Conservation (phyloP, 2,888 invertebrate genomes). For the Cheilosia grossa region DNA sequence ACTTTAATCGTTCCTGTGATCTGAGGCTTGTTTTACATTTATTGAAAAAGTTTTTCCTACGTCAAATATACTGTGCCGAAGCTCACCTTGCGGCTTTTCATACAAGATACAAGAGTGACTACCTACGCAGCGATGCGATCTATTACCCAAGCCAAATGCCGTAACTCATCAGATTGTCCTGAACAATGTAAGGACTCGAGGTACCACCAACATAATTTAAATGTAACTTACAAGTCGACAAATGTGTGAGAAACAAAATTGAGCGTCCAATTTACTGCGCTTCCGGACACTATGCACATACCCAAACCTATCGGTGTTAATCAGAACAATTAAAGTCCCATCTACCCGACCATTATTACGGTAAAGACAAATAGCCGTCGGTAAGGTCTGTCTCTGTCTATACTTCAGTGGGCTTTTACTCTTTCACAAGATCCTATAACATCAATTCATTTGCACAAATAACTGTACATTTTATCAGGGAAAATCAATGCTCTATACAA, state of each 20-base stretch:
- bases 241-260: slow-evolving; percentile 57
- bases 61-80: too few species aligned
- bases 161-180: too few species aligned
- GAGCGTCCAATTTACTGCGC: slow-evolving; percentile 28
- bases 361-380: slow-evolving; percentile 49
- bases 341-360: slow-evolving; percentile 19
- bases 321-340: slow-evolving; percentile 72
- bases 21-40: too few species aligned
- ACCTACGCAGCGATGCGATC: too few species aligned
- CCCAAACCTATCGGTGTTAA: slow-evolving; percentile 60
- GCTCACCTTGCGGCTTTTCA: too few species aligned
- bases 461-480: slow-evolving; percentile 58
- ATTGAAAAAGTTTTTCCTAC: too few species aligned
- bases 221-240: neutral
- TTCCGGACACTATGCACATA: neutral
- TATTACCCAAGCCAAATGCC: too few species aligned
- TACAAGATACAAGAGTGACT: too few species aligned
- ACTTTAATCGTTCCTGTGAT: too few species aligned
- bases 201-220: neutral
- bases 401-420: neutral
- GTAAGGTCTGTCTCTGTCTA: slow-evolving; percentile 6
- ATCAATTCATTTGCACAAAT: slow-evolving; percentile 62
- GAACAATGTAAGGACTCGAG: too few species aligned
- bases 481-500: slow-evolving; percentile 58
- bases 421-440: slow-evolving; percentile 36